Conservation (phyloP, 2,113 vertebrate species). For the Amia ocellicauda region DNA sequence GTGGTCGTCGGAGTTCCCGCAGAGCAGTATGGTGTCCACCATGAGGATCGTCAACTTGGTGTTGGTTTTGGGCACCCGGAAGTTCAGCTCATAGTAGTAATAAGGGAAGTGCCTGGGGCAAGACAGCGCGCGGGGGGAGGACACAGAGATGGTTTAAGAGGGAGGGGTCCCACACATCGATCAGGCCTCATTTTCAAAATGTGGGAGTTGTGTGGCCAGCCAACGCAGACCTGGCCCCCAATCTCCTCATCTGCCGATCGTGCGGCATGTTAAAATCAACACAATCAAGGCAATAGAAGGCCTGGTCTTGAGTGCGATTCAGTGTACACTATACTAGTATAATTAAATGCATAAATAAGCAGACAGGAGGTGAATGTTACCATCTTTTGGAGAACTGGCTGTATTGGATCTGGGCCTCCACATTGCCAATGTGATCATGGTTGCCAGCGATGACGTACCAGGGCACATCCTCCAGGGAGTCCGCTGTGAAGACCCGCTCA, state of each 20-base stretch:
- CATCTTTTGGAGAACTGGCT: constrained; percentile 73
- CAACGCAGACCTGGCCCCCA: not conserved
- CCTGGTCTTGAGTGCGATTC: too few species aligned
- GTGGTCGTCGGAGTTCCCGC: constrained; percentile 78
- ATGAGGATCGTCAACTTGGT: constrained; percentile 75
- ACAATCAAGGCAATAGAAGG: too few species aligned
- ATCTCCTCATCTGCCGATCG: too few species aligned
- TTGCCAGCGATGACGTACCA: constrained; percentile 90
- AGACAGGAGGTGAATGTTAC: too few species aligned
- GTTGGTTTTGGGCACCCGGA: constrained; percentile 68
- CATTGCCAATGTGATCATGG: constrained; percentile 83
- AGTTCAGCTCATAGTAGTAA: constrained; percentile 78
- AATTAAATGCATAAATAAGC: too few species aligned
- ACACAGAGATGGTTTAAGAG: not conserved
- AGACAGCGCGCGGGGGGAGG: not conserved
- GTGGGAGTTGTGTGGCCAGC: not conserved
- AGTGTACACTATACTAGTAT: too few species aligned
- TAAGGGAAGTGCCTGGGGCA: constrained; percentile 75
- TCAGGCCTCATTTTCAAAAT: not conserved
- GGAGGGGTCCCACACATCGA: not conserved
- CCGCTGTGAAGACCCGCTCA: constrained; percentile 73
- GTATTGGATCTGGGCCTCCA: constrained; percentile 85
- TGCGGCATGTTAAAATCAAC: not conserved
- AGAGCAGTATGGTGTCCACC: constrained; percentile 82
- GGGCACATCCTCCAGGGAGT: constrained; percentile 68